A percentile compares a stretch with the other conserved stretches of the same genome.
Evolutionary conservation across 1,140 invertebrate species (phyloP).

Genomic region (Nomia melanderi): DNA sequence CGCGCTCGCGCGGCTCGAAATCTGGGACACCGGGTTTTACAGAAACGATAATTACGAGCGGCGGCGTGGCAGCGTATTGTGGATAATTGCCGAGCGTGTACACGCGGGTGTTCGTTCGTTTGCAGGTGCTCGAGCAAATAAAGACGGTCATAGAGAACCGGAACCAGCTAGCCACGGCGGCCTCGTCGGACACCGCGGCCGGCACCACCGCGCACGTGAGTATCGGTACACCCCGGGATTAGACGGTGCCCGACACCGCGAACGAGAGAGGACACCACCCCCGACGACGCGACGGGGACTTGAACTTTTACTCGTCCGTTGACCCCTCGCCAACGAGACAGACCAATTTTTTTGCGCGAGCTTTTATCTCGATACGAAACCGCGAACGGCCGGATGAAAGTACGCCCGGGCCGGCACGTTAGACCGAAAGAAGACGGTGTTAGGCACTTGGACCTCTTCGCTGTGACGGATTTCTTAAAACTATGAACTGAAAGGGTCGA

Average conservation of each 20-base stretch:
- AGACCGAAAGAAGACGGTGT: neutral
- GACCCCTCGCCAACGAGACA: constrained; percentile 1
- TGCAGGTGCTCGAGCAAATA: constrained; percentile 79
- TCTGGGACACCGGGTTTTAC: constrained; percentile 23
- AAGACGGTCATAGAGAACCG: constrained; percentile 79
- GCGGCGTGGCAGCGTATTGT: neutral
- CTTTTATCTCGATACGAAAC: constrained; percentile 32
- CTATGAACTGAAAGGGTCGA: too few species aligned
- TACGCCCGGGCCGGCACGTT: too few species aligned
- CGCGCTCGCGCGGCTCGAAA: too few species aligned
- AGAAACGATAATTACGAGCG: constrained; percentile 35
- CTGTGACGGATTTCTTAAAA: too few species aligned
- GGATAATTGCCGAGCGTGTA: constrained; percentile 32
- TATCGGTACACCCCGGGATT: constrained; percentile 34
- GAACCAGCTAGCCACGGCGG: constrained; percentile 74
- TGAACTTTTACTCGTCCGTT: neutral
- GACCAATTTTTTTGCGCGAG: constrained; percentile 2
- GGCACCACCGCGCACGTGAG: constrained; percentile 71
- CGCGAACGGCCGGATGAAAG: neutral
- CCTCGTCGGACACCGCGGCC: constrained; percentile 63
- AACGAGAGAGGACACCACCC: neutral
- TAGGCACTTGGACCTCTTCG: too few species aligned
- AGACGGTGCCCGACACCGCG: neutral
- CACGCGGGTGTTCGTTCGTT: constrained; percentile 58
- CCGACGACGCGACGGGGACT: neutral